Evolutionary conservation across 1,140 invertebrate genomes (phyloP), one percentile per base, ranked within the genome.

Genomic region (Drosophila sturtevanti): DNA sequence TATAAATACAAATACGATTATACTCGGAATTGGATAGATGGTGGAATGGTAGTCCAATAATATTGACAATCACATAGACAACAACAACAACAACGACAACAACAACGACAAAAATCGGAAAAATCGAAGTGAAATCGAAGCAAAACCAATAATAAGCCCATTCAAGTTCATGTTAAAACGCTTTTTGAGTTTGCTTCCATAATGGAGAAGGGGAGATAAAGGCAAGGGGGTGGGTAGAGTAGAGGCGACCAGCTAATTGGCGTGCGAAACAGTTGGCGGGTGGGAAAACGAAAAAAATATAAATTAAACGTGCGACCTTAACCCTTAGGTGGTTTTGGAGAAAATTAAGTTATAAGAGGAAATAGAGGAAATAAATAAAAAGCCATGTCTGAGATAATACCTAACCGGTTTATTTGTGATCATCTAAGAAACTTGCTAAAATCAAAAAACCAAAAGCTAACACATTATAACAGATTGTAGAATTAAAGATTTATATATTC

Each of bases 151-250:
- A 86, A 86, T 86, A 86, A 86, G 74, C 82, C 87, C 82, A 71
- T 87, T 87, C 84, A 87, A 87, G 84, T 89, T 87, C 81, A 87
- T 86, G 82, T 86, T 79, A 56, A 86, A 86, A 87, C 68, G 72
- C 75, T 78, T 78, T 68, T 77, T 41, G 14, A 16, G 63, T 14
- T 37, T 24, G 22, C 5, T 6, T 4, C 27, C 27, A 31, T 1
- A 6, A 6, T 0, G 0, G 35, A 16, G 41, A 12, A 16, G 55
- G 10, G 27, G 52, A 34, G 41, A 16, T 6, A 12, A 14, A 10
- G 27, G 7, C 4, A 14, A 14, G 34, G 3, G 22, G n/a, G 4
- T 10, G 24, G 38, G 9, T 27, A 6, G 21, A 5, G 27, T 0
- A 1, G 35, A 22, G 10, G n/a, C 18, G 18, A 21, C 59, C 22